Evolutionary conservation across 2,888 invertebrate species (phyloP).

Genomic region (Drosophila differens): DNA sequence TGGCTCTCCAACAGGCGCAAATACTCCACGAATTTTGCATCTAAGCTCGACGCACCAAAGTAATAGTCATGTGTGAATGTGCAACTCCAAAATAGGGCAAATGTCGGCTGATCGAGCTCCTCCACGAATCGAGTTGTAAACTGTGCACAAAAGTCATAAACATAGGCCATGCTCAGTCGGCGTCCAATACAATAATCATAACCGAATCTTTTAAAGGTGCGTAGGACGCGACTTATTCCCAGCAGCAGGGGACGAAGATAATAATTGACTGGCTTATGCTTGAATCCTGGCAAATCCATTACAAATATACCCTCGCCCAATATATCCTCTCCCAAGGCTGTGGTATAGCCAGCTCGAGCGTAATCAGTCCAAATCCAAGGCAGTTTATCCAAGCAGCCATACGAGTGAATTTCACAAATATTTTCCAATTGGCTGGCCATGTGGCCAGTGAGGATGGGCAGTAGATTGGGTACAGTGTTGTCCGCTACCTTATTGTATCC

Average conservation of each 20-base stretch:
- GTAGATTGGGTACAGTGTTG: constrained; percentile 93
- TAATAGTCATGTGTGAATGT: constrained; percentile 89
- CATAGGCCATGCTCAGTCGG: constrained; percentile 87
- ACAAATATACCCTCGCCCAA: constrained; percentile 73
- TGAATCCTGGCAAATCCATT: constrained; percentile 85
- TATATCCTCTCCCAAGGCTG: constrained; percentile 90
- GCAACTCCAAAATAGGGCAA: constrained; percentile 91
- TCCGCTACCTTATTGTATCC: constrained; percentile 92
- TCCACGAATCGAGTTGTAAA: constrained; percentile 87
- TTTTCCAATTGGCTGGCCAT: constrained; percentile 56
- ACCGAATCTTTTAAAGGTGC: constrained; percentile 5
- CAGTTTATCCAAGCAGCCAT: constrained; percentile 88
- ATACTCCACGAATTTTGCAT: constrained; percentile 87
- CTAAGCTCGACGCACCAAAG: constrained; percentile 88
- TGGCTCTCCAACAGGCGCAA: constrained; percentile 86
- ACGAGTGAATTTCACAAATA: constrained; percentile 33
- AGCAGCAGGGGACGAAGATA: constrained; percentile 90
- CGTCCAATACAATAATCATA: constrained; percentile 87
- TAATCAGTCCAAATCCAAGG: constrained; percentile 91
- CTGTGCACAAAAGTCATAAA: constrained; percentile 88
- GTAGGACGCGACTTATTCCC: constrained; percentile 87
- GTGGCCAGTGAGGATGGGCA: constrained; percentile 91
- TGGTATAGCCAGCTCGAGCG: constrained; percentile 88
- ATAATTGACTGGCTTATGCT: constrained; percentile 90
- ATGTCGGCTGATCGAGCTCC: constrained; percentile 86